A percentile compares a stretch with the other conserved stretches of the same genome.
Evolutionary conservation across 2,113 vertebrate genomes (phyloP).

Genomic region (Gasterosteus nipponicus): DNA sequence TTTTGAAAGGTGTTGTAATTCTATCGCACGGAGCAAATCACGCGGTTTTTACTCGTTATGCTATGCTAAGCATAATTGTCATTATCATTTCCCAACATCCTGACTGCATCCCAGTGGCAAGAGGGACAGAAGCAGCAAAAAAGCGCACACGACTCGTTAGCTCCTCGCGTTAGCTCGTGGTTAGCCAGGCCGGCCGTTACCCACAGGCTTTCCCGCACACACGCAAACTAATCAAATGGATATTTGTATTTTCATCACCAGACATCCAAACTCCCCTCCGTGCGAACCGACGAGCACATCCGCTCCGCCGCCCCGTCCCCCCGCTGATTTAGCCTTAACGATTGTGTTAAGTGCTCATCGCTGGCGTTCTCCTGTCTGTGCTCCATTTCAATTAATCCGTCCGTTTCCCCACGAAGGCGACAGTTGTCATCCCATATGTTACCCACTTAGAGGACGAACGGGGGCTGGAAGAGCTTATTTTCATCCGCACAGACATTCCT

Average conservation of each 20-base stretch:
- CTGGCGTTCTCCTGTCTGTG: constrained; percentile 46
- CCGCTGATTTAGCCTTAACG: constrained; percentile 38
- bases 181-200: constrained; percentile 60
- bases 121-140: no score
- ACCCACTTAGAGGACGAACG: constrained; percentile 53
- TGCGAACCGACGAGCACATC: neutral
- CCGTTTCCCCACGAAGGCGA: constrained; percentile 67
- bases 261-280: neutral
- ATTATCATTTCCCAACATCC: neutral
- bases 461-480: constrained; percentile 40
- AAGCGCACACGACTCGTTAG: constrained; percentile 39
- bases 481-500: constrained; percentile 12
- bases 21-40: neutral
- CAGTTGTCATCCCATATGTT: constrained; percentile 69
- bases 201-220: constrained; percentile 31
- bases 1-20: neutral
- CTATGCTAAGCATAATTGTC: neutral
- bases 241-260: constrained; percentile 66
- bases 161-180: constrained; percentile 51
- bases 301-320: constrained; percentile 13
- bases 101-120: neutral
- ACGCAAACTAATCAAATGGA: constrained; percentile 52
- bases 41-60: neutral
- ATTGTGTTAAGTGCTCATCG: constrained; percentile 57
- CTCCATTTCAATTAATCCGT: constrained; percentile 68